Evolutionary conservation across 2,888 invertebrate species (phyloP), one percentile per base, ranked within the genome.

Genomic region (Perizoma affinitatum): DNA sequence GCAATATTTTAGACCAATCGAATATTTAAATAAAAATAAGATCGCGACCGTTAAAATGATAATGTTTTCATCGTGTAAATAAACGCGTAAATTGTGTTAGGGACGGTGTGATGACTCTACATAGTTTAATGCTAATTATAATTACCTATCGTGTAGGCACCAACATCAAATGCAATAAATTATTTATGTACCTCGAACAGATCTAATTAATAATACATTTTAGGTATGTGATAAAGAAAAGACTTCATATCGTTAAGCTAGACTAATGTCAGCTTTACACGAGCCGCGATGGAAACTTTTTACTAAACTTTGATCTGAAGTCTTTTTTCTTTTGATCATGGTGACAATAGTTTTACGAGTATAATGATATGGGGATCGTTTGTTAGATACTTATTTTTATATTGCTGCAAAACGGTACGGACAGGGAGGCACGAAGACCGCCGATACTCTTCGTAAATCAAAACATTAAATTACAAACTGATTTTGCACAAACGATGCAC

Each of bases 341-440:
- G 73, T 74, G 77, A 78, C 78, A 79, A 80, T 82, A 86, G 77
- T 71, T 76, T 59, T 59, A 65, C 62, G 58, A 62, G 47, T 77
- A 72, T 22, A 22, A 22, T 22, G 22, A 22, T 78, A 79, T 78
- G 78, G 79, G 73, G 75, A 81, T 83, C 73, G 74, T 78, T 86
- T 84, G 70, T 80, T 84, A 84, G 79, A 84, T 73, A 77, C 69
- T 86, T 87, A 84, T 86, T 86, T 90, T 90, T 84, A 78, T 88
- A 87, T 84, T 80, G 77, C 80, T 80, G 78, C 82, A 83, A 71
- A 71, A 76, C 69, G 70, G 74, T 68, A 70, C 70, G 76, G 74
- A 66, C 56, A 66, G 66, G 67, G 65, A 58, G 70, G 71, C 73
- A 67, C 70, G 67, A 70, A 55, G 61, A 67, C 66, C 63, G 67